Percentiles rank a stretch among this genome's conserved stretches.
Conservation (phyloP, 2,797 vertebrate genomes). For the Cirrhinus molitorella region DNA sequence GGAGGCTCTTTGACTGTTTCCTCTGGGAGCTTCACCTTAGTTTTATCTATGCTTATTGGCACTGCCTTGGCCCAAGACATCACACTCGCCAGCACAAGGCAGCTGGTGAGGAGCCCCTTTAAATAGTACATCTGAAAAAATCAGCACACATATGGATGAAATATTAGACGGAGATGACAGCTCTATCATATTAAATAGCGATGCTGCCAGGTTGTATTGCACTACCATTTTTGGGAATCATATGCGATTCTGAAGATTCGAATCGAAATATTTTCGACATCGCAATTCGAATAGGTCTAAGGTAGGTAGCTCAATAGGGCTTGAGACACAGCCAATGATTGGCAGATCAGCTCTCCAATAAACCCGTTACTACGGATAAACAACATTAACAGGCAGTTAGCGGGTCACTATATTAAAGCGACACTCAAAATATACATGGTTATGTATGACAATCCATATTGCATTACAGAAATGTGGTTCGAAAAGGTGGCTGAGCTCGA, state of each 20-base stretch:
- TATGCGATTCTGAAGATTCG: neutral
- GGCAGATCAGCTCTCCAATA: constrained; percentile 15
- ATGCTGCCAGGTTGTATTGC: neutral
- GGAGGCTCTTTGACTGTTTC: constrained; percentile 78
- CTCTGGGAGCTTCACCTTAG: constrained; percentile 84
- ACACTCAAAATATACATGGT: neutral
- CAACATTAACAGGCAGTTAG: neutral
- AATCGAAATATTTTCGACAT: neutral
- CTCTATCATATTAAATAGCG: neutral
- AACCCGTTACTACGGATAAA: constrained; percentile 22
- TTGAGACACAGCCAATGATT: constrained; percentile 6
- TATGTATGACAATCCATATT: neutral
- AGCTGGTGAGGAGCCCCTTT: constrained; percentile 70
- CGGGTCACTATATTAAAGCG: neutral
- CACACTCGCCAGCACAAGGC: constrained; percentile 79
- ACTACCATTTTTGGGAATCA: neutral
- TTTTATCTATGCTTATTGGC: constrained; percentile 94
- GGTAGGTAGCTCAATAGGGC: neutral
- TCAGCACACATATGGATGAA: neutral
- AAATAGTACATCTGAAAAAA: constrained; percentile 85
- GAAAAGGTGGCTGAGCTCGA: neutral
- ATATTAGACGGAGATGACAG: neutral
- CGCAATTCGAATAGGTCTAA: neutral
- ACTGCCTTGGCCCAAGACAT: constrained; percentile 83
- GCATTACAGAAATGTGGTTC: neutral